Conservation (phyloP, 2,888 invertebrate genomes). For the Hemithea aestivaria region DNA sequence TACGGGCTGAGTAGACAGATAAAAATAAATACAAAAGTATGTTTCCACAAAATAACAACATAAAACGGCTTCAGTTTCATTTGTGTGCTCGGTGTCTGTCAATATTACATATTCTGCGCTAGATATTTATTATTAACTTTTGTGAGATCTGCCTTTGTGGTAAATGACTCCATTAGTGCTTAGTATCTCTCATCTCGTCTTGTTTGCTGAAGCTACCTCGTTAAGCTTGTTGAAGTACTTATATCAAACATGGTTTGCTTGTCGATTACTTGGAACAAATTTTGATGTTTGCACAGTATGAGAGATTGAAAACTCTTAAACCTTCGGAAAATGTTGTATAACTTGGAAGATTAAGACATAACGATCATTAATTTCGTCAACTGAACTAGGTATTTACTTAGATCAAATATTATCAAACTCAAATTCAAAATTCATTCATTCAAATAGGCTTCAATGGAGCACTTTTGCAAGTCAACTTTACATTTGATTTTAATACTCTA, state of each 20-base stretch:
- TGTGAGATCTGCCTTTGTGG: constrained; percentile 8
- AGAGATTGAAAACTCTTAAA: constrained; percentile 10
- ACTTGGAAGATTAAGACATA: constrained; percentile 2
- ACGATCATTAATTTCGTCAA: neutral
- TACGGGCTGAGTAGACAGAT: too few species aligned
- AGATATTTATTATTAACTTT: constrained; percentile 12
- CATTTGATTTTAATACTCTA: too few species aligned
- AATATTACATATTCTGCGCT: too few species aligned
- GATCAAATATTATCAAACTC: too few species aligned
- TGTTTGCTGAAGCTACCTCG: constrained; percentile 13
- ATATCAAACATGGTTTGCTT: constrained; percentile 11
- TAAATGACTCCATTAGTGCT: constrained; percentile 15
- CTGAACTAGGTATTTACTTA: too few species aligned
- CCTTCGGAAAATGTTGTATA: constrained; percentile 2
- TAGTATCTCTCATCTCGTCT: constrained; percentile 10
- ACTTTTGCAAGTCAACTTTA: too few species aligned
- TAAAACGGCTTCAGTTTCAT: too few species aligned
- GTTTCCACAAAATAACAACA: too few species aligned
- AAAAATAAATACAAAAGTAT: too few species aligned
- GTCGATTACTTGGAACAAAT: constrained; percentile 15
- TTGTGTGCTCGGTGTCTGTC: too few species aligned
- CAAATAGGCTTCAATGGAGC: too few species aligned
- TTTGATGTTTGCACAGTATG: constrained; percentile 8
- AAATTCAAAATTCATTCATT: too few species aligned
- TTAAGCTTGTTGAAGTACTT: constrained; percentile 12